Evolutionary conservation across 1,140 invertebrate species (phyloP).

Genomic region (Pomacea maculata): DNA sequence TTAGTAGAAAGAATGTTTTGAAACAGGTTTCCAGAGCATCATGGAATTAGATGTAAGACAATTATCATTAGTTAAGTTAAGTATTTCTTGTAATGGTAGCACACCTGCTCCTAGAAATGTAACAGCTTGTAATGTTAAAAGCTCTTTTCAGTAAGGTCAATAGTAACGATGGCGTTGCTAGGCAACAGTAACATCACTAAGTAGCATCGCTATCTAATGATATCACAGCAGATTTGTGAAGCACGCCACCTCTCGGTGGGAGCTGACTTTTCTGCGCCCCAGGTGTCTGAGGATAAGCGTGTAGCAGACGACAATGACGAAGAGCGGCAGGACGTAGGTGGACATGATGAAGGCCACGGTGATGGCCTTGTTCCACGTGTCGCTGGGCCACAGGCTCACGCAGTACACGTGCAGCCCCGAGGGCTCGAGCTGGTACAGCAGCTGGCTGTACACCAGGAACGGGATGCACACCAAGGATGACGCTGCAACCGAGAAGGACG

Average conservation of each 20-base stretch:
- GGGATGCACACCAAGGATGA: constrained; percentile 46
- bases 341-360: constrained; percentile 47
- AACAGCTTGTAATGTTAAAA: no score
- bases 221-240: no score
- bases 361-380: constrained; percentile 32
- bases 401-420: constrained; percentile 26
- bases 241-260: not conserved
- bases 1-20: no score
- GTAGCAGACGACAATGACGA: constrained; percentile 55
- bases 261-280: constrained; percentile 29
- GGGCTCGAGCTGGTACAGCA: not conserved
- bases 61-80: no score
- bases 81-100: no score
- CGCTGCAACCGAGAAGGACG: constrained; percentile 37
- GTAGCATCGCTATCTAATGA: no score
- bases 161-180: no score
- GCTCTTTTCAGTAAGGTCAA: no score
- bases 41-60: no score
- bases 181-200: no score
- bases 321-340: constrained; percentile 53
- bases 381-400: constrained; percentile 29
- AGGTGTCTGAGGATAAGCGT: constrained; percentile 45
- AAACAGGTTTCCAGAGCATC: no score
- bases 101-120: no score
- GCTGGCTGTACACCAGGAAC: constrained; percentile 42